These are phyloP conservation scores for Florisuga fusca DNA, from an alignment of 2,797 vertebrate genomes.

Conservation along the genomic window DNA sequence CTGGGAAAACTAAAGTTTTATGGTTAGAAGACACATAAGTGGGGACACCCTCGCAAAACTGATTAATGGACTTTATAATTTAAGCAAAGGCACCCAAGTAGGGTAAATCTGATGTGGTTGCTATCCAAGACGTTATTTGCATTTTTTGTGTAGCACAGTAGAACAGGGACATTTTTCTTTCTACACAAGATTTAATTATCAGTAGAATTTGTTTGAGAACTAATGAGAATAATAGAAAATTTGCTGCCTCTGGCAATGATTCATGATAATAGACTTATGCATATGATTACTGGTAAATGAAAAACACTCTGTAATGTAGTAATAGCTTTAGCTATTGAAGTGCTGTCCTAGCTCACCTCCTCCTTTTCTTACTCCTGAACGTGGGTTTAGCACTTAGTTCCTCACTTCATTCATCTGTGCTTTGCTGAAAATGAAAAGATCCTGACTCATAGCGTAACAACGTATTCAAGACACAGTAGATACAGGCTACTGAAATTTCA, in stretches of 20 bases:
- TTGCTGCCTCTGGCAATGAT: neutral
- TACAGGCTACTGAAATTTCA: neutral
- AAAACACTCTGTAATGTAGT: neutral
- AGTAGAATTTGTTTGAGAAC: neutral
- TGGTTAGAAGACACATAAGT: neutral
- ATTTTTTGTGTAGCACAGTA: neutral
- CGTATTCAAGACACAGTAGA: neutral
- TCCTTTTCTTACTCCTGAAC: neutral
- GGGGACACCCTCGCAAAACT: neutral
- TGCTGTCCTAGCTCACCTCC: neutral
- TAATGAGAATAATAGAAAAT: conserved; percentile 25
- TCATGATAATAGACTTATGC: neutral
- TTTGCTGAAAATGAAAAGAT: neutral
- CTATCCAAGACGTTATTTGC: neutral
- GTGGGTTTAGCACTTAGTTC: neutral
- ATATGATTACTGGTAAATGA: neutral
- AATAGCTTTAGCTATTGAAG: neutral
- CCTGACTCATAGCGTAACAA: neutral
- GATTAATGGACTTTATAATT: neutral
- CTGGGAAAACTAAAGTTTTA: neutral
- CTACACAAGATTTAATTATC: neutral
- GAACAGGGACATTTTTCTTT: neutral
- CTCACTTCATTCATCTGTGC: neutral
- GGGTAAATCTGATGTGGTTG: neutral
- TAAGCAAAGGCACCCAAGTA: neutral